Conservation (phyloP, 2,888 invertebrate species). For the Sicus ferrugineus region DNA sequence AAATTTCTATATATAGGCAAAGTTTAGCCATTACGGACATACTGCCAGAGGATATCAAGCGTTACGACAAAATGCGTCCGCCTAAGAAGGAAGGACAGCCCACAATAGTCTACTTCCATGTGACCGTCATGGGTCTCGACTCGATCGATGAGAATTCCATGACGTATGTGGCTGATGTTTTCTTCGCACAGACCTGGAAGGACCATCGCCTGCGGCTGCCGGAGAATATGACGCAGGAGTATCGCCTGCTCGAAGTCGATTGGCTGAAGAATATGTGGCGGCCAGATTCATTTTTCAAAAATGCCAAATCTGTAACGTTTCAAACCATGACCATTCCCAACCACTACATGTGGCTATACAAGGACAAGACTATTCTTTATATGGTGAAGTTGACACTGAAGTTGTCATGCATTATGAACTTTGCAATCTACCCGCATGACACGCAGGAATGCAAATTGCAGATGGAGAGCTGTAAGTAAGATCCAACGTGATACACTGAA, state of each 20-base stretch:
- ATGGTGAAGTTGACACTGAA: slow-evolving; percentile 86
- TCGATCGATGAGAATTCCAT: slow-evolving; percentile 96
- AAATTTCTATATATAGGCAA: slow-evolving; percentile 48
- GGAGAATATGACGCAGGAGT: slow-evolving; percentile 92
- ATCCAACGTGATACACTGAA: not conserved
- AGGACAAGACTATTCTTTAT: slow-evolving; percentile 84
- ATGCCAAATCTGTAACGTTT: slow-evolving; percentile 91
- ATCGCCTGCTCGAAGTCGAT: slow-evolving; percentile 85
- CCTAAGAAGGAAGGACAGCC: slow-evolving; percentile 89
- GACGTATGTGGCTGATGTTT: slow-evolving; percentile 92
- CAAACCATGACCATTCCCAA: slow-evolving; percentile 96
- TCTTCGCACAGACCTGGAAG: slow-evolving; percentile 94
- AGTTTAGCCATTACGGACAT: slow-evolving; percentile 85
- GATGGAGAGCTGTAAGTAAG: slow-evolving; percentile 90
- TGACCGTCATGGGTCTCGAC: slow-evolving; percentile 93
- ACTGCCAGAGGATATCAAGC: slow-evolving; percentile 83
- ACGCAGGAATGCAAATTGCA: slow-evolving; percentile 93
- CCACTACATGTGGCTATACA: slow-evolving; percentile 91
- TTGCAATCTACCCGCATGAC: slow-evolving; percentile 92
- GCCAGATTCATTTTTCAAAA: slow-evolving; percentile 93
- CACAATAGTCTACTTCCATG: slow-evolving; percentile 88
- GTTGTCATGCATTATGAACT: slow-evolving; percentile 93
- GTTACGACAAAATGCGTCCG: slow-evolving; percentile 93
- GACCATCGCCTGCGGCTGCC: slow-evolving; percentile 85
- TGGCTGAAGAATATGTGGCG: slow-evolving; percentile 94